A percentile compares a stretch with the other conserved stretches of the same genome.
phyloP scores from a whole-genome alignment of 2,888 invertebrate species.

The Nycteola revayana region DNA sequence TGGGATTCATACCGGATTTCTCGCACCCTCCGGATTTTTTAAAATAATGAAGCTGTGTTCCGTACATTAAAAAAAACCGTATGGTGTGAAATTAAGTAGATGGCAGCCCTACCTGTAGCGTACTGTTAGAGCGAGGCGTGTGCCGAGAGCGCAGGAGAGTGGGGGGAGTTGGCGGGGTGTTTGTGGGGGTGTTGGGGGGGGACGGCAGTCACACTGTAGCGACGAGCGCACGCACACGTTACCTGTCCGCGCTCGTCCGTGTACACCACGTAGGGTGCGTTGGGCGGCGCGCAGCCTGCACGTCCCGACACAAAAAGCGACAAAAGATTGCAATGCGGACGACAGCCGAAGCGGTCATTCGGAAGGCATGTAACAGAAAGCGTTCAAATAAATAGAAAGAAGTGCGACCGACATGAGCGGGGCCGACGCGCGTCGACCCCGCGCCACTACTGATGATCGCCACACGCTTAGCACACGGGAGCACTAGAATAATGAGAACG shows the following conservation, averaged over 20 bases:
- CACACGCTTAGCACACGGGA: conserved; percentile 77
- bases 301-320: conserved; percentile 77
- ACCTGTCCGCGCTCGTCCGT: conserved; percentile 98
- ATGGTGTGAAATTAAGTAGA: too few relatives aligned
- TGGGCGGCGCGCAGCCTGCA: conserved; percentile 88
- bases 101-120: conserved; percentile 27
- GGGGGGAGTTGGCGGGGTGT: not conserved
- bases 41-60: too few relatives aligned
- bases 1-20: too few relatives aligned
- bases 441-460: conserved; percentile 68
- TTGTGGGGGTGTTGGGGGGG: conserved; percentile 7
- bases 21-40: too few relatives aligned
- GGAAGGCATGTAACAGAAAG: conserved; percentile 83
- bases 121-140: conserved; percentile 52
- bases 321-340: conserved; percentile 75
- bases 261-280: conserved; percentile 97
- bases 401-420: conserved; percentile 63
- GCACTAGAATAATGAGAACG: conserved; percentile 77
- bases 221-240: conserved; percentile 71
- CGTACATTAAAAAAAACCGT: too few relatives aligned
- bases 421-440: conserved; percentile 62
- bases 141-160: not conserved
- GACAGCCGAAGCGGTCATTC: conserved; percentile 80
- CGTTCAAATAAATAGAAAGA: conserved; percentile 76
- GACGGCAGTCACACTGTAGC: conserved; percentile 1